These are phyloP conservation scores for Electrophaes corylata DNA, from an alignment of 2,888 invertebrate species.

Conservation along the genomic window DNA sequence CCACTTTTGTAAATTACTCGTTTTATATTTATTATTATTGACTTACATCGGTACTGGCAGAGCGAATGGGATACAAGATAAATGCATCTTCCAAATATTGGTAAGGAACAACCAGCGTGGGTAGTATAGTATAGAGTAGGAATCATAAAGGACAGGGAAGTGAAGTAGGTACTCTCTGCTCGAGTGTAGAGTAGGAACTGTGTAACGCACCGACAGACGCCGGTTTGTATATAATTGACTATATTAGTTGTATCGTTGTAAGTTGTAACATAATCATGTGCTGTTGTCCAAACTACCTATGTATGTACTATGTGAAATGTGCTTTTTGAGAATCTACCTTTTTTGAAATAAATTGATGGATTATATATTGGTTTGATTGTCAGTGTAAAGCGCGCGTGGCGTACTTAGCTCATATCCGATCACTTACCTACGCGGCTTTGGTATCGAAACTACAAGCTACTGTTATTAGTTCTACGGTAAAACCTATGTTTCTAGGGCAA, in stretches of 20 bases:
- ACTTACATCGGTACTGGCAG: neutral
- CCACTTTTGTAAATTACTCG: neutral
- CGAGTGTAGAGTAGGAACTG: no score
- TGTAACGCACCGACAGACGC: constrained; percentile 2
- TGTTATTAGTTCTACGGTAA: no score
- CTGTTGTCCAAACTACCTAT: constrained; percentile 52
- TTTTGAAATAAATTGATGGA: constrained; percentile 72
- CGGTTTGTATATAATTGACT: constrained; percentile 30
- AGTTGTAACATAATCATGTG: constrained; percentile 53
- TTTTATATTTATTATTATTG: constrained; percentile 12
- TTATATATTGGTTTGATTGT: constrained; percentile 39
- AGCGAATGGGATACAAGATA: neutral
- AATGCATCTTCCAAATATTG: neutral
- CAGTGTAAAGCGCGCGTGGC: no score
- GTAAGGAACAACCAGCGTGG: no score
- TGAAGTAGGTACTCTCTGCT: no score
- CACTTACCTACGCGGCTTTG: no score
- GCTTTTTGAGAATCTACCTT: constrained; percentile 64
- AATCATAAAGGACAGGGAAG: no score
- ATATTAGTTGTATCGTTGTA: constrained; percentile 43
- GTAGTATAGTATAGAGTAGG: no score
- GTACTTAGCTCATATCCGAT: no score
- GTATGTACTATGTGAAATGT: constrained; percentile 48
- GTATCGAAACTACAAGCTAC: no score
- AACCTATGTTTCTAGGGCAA: no score